Base-by-base conservation (phyloP, 2,113 vertebrate species). In the Chaetura pelagica region DNA sequence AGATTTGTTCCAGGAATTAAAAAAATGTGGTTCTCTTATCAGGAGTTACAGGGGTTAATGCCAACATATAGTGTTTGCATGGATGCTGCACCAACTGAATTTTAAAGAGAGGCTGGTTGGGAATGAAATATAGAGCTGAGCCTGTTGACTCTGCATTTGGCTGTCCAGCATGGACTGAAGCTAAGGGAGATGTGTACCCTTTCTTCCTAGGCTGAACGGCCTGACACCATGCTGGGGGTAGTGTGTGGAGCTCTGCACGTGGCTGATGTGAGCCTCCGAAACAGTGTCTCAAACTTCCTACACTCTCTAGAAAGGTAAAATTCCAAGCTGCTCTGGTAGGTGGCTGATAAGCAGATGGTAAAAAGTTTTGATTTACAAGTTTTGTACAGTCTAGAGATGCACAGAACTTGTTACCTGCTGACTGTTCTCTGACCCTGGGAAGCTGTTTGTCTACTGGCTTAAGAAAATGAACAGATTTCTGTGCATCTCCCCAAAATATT, bases 281-380 rank as follows among this genome's bases (percentile, higher is more conserved):
- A 99, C 95, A 99, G 99, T 12, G 98, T 99, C 91, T 99, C 99
- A 84, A 99, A 99, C 97, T 99, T 99, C 95, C 98, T 99, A 87
- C 99, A 99, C 96, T 99, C 99, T 51, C 97, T 99, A 67, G 99
- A 99, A 96, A 99, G 99, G 99, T 99, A 98, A 92, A 49, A 66
- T 72, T 29, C 7, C 80, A 9, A 51, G 18, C 26, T 62, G 61
- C 44, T 89, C 38, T 85, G 32, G 16, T 7, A 24, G 55, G 6
- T 6, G 22, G 48, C 42, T 54, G 46, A 17, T 57, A 63, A 55
- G 16, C 48, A 49, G 32, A 26, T 3, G 54, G 66, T 7, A 19
- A 29, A 68, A 12, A 10, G 40, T 15, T 51, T 35, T 71, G 30
- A 24, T 52, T 14, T 42, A 40, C 58, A 12, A 14, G 48, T 55